phyloP scores from a whole-genome alignment of 2,797 vertebrate species.

The Sebastes cheni region DNA sequence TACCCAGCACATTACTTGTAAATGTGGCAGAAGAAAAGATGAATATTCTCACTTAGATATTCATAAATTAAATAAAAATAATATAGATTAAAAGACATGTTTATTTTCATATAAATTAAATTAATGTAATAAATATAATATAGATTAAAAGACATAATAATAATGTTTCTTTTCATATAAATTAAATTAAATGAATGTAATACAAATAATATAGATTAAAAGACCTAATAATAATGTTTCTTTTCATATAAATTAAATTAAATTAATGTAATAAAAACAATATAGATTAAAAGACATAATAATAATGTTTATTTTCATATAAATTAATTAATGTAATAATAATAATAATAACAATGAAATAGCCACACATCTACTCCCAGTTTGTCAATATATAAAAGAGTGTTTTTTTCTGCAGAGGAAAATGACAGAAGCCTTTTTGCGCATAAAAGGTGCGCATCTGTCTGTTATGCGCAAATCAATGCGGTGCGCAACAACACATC shows the following conservation, averaged over 20 bases:
- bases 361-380: too few relatives aligned
- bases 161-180: neutral
- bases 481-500: conserved; percentile 49
- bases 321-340: neutral
- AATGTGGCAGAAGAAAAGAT: neutral
- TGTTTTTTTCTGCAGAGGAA: conserved; percentile 1
- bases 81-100: neutral
- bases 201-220: neutral
- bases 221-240: neutral
- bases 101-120: neutral
- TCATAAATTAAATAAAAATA: neutral
- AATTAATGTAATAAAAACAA: neutral
- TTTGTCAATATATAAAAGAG: neutral
- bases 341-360: too few relatives aligned
- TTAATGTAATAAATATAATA: neutral
- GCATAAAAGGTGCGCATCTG: conserved; percentile 40
- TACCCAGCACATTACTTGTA: neutral
- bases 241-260: neutral
- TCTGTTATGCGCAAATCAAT: conserved; percentile 57
- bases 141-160: neutral
- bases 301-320: neutral
- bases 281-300: neutral
- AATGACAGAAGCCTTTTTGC: conserved; percentile 44
- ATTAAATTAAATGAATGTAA: neutral
- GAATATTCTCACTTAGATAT: neutral